Base-by-base conservation (phyloP, 1,140 invertebrate genomes). In the Rhagoletis zephyria region DNA sequence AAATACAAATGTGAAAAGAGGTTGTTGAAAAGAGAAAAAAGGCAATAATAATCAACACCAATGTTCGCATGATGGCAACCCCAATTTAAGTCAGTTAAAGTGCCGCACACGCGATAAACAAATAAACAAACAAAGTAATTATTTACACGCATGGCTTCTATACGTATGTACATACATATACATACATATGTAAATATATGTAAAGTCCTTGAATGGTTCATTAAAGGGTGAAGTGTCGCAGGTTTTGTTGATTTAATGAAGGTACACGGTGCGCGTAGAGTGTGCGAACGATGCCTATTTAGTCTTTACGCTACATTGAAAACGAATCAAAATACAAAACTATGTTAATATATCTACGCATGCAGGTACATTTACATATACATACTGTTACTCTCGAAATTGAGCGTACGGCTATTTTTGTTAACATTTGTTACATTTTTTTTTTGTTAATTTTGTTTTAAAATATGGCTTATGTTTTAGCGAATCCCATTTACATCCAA, bases 171-270 rank as follows among this genome's bases (percentile, higher is more conserved):
- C 30, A 30, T 30, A 30, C 30, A 30, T 30, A 30, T 30, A 30
- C 30, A 30, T 30, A 30, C 30, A 30, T 30, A 30, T 30, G 30
- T 30, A 30, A 30, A 30, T 30, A 30, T n/a, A n/a, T n/a, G n/a
- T 30, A 30, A 45, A 14, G 10, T 14, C 16, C 67, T 45, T 74
- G n/a, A 81, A n/a, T 3, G 14, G 74, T 81, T 81, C 48, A 81
- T 19, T 81, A 56, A 81, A 81, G 74, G 48, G 74, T 81, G 74
- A 9, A 30, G 56, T 9, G 48, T 10, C 30, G 16, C 7, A 81
- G 48, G 45, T 81, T 81, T n/a, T 81, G 51, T 81, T 81, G 74
- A 81, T 81, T 81, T 81, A 56, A 81, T 81, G 48, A 81, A 81
- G 74, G 56, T 19, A 51, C 74, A n/a, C 48, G 74, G 56, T 19